phyloP scores from a whole-genome alignment of 2,113 vertebrate species.

The Nothoprocta pentlandii region DNA sequence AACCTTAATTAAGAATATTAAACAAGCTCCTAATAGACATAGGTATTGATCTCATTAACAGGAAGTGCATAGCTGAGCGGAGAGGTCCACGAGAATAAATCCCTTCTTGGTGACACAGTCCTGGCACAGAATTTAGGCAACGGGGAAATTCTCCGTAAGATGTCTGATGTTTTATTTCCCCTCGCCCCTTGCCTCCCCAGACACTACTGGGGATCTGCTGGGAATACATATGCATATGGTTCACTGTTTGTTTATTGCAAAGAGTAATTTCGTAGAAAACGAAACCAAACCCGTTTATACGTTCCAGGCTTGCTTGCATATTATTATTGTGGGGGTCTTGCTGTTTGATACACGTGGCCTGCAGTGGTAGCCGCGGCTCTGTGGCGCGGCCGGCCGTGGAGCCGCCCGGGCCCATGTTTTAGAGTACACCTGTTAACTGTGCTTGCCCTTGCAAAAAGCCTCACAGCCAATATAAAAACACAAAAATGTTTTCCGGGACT shows the following conservation, averaged over 20 bases:
- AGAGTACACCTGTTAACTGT: not conserved
- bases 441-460: not conserved
- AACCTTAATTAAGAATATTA: slow-evolving; percentile 60
- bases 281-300: accelerated
- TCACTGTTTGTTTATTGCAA: not conserved
- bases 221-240: not conserved
- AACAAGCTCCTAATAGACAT: slow-evolving; percentile 17
- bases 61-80: slow-evolving; percentile 31
- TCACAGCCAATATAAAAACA: slow-evolving; percentile 1
- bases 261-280: not conserved
- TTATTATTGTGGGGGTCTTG: not conserved
- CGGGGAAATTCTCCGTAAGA: not conserved
- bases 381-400: not conserved
- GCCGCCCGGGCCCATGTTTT: not conserved
- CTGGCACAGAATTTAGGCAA: slow-evolving; percentile 14
- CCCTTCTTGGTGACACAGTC: not conserved
- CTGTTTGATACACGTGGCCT: not conserved
- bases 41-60: slow-evolving; percentile 67
- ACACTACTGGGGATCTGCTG: not conserved
- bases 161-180: not conserved
- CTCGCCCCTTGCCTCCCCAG: not conserved
- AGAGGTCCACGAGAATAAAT: slow-evolving; percentile 43
- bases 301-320: not conserved
- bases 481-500: not conserved
- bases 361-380: not conserved